These are phyloP conservation scores for Antedon mediterranea DNA, from an alignment of 53 echinoderm and acorn worm species.

Conservation along the genomic window DNA sequence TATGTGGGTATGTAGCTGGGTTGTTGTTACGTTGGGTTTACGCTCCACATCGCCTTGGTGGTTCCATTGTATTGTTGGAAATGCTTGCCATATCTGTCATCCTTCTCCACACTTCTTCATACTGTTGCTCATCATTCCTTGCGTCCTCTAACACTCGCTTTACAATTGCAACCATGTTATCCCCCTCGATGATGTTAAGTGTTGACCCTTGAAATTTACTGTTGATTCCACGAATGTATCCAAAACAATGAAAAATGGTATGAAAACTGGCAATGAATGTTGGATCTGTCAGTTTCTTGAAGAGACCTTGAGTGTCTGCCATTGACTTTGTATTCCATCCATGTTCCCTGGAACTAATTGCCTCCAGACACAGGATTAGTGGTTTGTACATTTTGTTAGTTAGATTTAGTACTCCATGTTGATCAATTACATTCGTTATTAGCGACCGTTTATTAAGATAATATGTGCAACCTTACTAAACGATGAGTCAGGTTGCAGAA, in stretches of 20 bases:
- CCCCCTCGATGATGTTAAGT: conserved; percentile 5
- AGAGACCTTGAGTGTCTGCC: conserved; percentile 2
- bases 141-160: conserved; percentile 1
- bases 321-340: no score
- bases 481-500: no score
- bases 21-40: conserved; percentile 6
- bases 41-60: conserved; percentile 6
- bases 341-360: no score
- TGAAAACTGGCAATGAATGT: conserved; percentile 4
- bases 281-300: conserved; percentile 5
- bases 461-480: no score
- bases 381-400: no score
- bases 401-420: no score
- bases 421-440: no score
- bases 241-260: conserved; percentile 5
- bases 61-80: not conserved
- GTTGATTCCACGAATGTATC: conserved; percentile 6
- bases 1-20: not conserved
- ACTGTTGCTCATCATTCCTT: conserved; percentile 2
- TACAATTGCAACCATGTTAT: conserved; percentile 3
- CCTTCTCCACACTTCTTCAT: conserved; percentile 3
- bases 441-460: no score
- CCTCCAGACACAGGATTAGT: no score
- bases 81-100: conserved; percentile 5
- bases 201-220: conserved; percentile 12